Conservation (phyloP, 2,888 invertebrate genomes). For the Eilema griseolum region DNA sequence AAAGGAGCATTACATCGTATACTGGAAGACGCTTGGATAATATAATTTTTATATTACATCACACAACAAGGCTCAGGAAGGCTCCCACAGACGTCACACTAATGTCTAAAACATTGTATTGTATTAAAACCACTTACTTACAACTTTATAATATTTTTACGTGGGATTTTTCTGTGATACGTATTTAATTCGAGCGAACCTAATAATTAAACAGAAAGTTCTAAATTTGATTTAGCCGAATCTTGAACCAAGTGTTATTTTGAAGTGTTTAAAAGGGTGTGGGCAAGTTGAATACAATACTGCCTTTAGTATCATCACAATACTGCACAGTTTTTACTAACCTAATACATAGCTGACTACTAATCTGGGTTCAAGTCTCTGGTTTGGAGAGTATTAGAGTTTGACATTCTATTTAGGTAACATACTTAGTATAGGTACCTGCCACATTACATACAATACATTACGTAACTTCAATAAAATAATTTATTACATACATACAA, state of each 20-base stretch:
- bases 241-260: not conserved
- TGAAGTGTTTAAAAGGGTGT: not conserved
- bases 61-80: not conserved
- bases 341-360: too few species aligned
- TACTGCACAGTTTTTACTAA: too few species aligned
- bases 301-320: too few species aligned
- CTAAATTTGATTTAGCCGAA: not conserved
- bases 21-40: not conserved
- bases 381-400: not conserved
- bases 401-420: not conserved
- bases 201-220: not conserved
- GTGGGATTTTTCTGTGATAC: not conserved
- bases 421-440: not conserved
- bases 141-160: not conserved
- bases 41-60: not conserved
- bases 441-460: too few species aligned
- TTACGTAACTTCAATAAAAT: too few species aligned
- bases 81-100: not conserved
- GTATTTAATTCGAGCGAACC: not conserved
- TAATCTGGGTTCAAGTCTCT: not conserved
- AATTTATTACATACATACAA: too few species aligned
- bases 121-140: not conserved
- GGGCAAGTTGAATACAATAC: not conserved
- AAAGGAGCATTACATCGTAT: not conserved
- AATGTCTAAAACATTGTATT: conserved; percentile 3